Evolutionary conservation across 1,140 invertebrate genomes (phyloP), one percentile per base, ranked within the genome.

Genomic region (Apolygus lucorum): DNA sequence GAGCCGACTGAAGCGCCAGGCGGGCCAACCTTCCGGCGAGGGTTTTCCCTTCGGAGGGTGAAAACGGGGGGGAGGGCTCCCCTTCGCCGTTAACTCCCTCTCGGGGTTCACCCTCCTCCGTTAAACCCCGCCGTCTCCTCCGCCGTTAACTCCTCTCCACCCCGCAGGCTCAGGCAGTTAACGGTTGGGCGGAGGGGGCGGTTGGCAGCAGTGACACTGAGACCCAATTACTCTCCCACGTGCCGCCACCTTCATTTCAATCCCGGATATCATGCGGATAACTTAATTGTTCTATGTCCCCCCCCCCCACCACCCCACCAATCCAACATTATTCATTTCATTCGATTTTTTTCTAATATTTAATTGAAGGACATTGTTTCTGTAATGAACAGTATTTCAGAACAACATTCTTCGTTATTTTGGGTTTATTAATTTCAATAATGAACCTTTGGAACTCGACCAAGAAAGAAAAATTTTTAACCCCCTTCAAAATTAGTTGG

Each of bases 221-320:
- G 54, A 59, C 54, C 54, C 54, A 59, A 59, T 59, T 59, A 59
- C 54, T 59, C 11, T 59, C 54, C 54, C 54, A 59, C 54, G 54
- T 59, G 54, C 54, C 54, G 54, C 54, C 54, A 17, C 54, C 54
- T 59, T 59, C 54, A 59, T 59, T 59, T 13, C 54, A 13, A 59
- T 59, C 22, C 54, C 54, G 54, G 54, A 22, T 59, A 11, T 59
- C 54, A 59, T 59, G 22, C 54, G 11, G 54, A 59, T 24, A 24
- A 22, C 22, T 11, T 59, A 59, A 59, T 59, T 59, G 22, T 59
- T 24, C 8, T 59, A 8, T 49, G 34, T 17, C 8, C 17, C 8
- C 34, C 8, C n/a, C n/a, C 34, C 34, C 34, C 34, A 17, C 34
- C 17, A 49, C 34, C 34, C 17, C 34, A 49, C 34, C 34, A n/a